Percentiles rank a stretch among this genome's conserved stretches.
These are phyloP conservation scores for Eilema sororculum DNA, from an alignment of 2,888 invertebrate species.

Conservation along the genomic window DNA sequence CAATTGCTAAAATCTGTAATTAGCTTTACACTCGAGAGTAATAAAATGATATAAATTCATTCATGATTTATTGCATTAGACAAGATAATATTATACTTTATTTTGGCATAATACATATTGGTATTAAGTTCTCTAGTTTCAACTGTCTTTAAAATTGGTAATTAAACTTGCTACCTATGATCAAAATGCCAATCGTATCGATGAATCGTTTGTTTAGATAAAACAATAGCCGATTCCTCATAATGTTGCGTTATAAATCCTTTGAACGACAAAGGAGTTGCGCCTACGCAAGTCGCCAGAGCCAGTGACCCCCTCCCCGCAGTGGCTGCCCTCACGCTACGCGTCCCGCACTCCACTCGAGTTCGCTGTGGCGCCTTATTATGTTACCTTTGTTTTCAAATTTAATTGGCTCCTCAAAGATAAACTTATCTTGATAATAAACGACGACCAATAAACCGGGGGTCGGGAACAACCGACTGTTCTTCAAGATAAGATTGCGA, in stretches of 20 bases:
- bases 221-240: conserved; percentile 66
- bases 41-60: background rate
- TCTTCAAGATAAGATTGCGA: conserved; percentile 79
- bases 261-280: conserved; percentile 77
- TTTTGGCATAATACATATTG: background rate
- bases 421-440: conserved; percentile 87
- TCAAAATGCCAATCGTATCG: conserved; percentile 45
- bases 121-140: conserved; percentile 25
- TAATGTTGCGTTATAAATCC: conserved; percentile 68
- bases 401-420: conserved; percentile 86
- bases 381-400: conserved; percentile 87
- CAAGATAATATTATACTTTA: background rate
- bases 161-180: conserved; percentile 35
- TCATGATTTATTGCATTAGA: background rate
- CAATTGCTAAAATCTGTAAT: background rate
- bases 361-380: conserved; percentile 83
- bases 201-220: conserved; percentile 36
- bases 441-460: conserved; percentile 85
- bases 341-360: conserved; percentile 47
- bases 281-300: conserved; percentile 77
- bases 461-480: conserved; percentile 78
- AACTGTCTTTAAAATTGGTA: conserved; percentile 26
- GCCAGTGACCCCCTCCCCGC: conserved; percentile 66
- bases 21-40: background rate
- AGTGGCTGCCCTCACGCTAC: conserved; percentile 43